Conservation (phyloP, 1,140 invertebrate genomes). For the Prorops nasuta region DNA sequence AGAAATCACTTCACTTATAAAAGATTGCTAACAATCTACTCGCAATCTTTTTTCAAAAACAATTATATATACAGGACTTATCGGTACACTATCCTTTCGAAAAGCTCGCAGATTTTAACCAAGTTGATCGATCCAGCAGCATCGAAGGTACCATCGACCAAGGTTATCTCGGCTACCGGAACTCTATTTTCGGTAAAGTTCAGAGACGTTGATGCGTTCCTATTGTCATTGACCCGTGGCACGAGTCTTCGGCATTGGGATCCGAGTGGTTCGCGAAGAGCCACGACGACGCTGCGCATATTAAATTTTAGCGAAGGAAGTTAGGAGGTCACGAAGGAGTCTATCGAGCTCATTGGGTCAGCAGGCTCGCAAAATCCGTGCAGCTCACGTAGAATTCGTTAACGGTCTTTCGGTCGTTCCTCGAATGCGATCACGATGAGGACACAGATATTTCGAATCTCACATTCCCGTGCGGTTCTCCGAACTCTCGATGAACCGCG, state of each 20-base stretch:
- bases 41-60: no score
- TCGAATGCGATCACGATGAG: constrained; percentile 4
- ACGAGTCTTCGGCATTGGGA: constrained; percentile 19
- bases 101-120: no score
- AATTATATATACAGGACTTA: no score
- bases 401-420: constrained; percentile 22
- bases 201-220: background rate
- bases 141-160: no score
- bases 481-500: background rate
- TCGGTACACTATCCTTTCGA: no score
- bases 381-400: constrained; percentile 26
- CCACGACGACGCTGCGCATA: constrained; percentile 21
- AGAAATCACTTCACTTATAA: no score
- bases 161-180: no score
- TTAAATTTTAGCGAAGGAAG: constrained; percentile 32
- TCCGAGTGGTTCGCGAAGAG: constrained; percentile 5
- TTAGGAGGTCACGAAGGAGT: constrained; percentile 39
- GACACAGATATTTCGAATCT: no score
- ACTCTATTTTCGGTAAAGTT: no score
- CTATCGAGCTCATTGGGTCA: constrained; percentile 48
- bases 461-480: no score
- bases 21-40: no score
- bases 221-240: constrained; percentile 6
- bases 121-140: no score
- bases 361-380: constrained; percentile 34